Percentiles rank a stretch among this genome's conserved stretches.
Evolutionary conservation across 2,797 vertebrate species (phyloP).

Genomic region (Bradypus variegatus): DNA sequence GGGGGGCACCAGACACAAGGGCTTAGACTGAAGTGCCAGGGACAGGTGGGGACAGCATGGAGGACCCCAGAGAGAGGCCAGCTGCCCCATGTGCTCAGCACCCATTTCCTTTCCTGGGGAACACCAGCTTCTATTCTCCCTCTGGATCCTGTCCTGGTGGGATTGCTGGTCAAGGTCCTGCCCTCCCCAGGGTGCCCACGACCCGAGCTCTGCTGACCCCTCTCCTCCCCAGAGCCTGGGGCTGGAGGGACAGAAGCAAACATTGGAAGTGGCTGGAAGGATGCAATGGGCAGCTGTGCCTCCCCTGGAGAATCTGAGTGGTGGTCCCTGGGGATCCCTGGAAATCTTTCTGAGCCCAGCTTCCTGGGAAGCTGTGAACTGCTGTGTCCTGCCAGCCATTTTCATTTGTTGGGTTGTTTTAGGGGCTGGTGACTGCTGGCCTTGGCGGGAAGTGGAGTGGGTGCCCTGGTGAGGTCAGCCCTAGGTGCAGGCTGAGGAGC

Average conservation of each 20-base stretch:
- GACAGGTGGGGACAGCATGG: background rate
- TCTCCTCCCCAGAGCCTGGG: background rate
- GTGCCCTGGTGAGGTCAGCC: rapidly evolving
- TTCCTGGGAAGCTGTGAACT: rapidly evolving
- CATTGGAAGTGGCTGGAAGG: background rate
- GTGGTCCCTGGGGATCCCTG: rapidly evolving
- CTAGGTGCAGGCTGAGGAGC: rapidly evolving
- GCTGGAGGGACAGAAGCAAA: background rate
- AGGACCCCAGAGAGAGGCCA: rapidly evolving
- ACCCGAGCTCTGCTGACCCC: background rate
- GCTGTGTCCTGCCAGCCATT: rapidly evolving
- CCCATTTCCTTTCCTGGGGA: no score
- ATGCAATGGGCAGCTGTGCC: rapidly evolving
- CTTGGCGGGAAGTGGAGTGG: background rate
- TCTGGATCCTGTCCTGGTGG: no score
- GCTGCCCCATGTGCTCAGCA: rapidly evolving
- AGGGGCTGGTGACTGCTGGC: rapidly evolving
- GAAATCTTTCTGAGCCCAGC: rapidly evolving
- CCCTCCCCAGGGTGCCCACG: background rate
- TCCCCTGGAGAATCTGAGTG: rapidly evolving
- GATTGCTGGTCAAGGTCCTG: no score
- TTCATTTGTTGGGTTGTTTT: rapidly evolving
- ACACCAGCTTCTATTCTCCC: no score
- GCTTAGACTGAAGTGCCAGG: background rate
- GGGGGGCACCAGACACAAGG: background rate